These are phyloP conservation scores for Mola mola DNA, from an alignment of 2,113 vertebrate genomes.

Conservation along the genomic window DNA sequence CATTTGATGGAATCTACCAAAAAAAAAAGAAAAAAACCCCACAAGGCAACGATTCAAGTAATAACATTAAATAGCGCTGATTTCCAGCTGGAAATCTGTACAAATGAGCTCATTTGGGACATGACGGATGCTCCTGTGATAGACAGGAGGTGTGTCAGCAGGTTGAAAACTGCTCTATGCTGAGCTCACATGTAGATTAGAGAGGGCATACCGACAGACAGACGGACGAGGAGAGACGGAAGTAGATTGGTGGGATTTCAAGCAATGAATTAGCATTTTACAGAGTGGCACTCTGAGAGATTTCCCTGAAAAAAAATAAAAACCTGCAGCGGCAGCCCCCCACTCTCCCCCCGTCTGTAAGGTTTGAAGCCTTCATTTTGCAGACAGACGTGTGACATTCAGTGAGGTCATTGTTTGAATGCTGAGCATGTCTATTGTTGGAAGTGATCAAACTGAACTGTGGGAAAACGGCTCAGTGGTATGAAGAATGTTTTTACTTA, in stretches of 20 bases:
- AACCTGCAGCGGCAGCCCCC: constrained; percentile 43
- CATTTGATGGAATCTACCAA: no score
- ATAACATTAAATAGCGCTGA: background rate
- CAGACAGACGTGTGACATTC: constrained; percentile 51
- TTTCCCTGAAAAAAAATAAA: constrained; percentile 63
- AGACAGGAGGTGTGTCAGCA: background rate
- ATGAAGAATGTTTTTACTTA: constrained; percentile 41
- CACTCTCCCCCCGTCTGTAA: background rate
- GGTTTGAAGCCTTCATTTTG: constrained; percentile 59
- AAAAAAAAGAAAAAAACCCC: no score
- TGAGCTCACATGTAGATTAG: constrained; percentile 6
- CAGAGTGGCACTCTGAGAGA: constrained; percentile 71
- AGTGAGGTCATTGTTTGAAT: constrained; percentile 46
- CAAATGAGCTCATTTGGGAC: background rate
- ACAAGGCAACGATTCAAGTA: no score
- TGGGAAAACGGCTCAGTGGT: constrained; percentile 16
- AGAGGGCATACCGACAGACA: constrained; percentile 12
- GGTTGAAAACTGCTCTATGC: background rate
- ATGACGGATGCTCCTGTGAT: background rate
- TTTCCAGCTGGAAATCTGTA: background rate
- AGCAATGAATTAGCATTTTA: constrained; percentile 73
- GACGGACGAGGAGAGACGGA: constrained; percentile 32
- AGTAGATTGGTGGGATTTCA: constrained; percentile 50
- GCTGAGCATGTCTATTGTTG: constrained; percentile 45
- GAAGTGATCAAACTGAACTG: constrained; percentile 57